A percentile compares a stretch with the other conserved stretches of the same genome.
These are phyloP conservation scores for Toxotes lorentzi DNA, from an alignment of 2,797 vertebrate genomes.

Conservation along the genomic window DNA sequence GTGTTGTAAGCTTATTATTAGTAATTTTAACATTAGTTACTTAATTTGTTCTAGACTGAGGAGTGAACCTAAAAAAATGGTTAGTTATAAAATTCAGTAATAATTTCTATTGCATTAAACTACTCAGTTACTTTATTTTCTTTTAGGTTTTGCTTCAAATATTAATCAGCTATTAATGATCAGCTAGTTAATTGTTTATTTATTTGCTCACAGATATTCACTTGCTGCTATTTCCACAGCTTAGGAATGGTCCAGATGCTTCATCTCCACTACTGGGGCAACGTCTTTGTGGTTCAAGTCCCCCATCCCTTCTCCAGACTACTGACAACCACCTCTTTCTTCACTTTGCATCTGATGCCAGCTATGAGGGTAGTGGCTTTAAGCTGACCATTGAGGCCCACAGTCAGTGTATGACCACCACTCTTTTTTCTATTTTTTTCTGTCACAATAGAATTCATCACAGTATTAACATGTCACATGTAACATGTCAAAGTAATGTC, in stretches of 20 bases:
- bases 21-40: too few species aligned
- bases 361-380: slow-evolving; percentile 90
- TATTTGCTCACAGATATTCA: background rate
- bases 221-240: slow-evolving; percentile 71
- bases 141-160: background rate
- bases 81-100: background rate
- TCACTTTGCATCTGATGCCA: slow-evolving; percentile 88
- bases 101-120: background rate
- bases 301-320: slow-evolving; percentile 87
- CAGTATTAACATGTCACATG: too few species aligned
- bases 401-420: slow-evolving; percentile 86
- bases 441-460: background rate
- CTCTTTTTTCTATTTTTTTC: background rate
- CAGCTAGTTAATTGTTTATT: background rate
- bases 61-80: background rate
- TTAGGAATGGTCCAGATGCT: slow-evolving; percentile 92
- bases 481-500: too few species aligned
- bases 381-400: slow-evolving; percentile 92
- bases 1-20: too few species aligned
- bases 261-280: slow-evolving; percentile 87
- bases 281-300: slow-evolving; percentile 88
- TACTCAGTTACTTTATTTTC: background rate
- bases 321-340: slow-evolving; percentile 92
- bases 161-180: background rate
- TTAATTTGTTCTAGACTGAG: too few species aligned